A percentile compares a stretch with the other conserved stretches of the same genome.
These are phyloP conservation scores for Maccullochella peelii DNA, from an alignment of 2,113 vertebrate species.

Conservation along the genomic window DNA sequence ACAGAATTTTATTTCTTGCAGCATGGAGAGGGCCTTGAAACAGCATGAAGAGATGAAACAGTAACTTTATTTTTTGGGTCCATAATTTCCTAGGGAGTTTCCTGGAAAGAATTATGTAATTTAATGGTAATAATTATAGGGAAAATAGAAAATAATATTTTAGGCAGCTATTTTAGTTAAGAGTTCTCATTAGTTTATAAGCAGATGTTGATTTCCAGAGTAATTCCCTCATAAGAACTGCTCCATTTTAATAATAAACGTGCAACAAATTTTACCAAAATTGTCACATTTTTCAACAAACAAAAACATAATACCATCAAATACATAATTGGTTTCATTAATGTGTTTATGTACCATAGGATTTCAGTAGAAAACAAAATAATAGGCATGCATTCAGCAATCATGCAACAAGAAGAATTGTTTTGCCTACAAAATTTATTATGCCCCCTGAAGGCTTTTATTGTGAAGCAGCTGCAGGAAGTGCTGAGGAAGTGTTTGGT, in stretches of 20 bases:
- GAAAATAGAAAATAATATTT: neutral
- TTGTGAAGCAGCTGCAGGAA: constrained; percentile 55
- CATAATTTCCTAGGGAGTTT: neutral
- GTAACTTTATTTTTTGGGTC: neutral
- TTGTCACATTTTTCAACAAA: neutral
- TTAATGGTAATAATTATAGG: neutral
- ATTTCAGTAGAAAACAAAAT: constrained; percentile 4
- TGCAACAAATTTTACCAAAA: neutral
- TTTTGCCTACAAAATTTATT: constrained; percentile 2
- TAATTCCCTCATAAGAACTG: neutral
- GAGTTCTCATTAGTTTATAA: neutral
- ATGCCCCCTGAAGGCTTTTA: constrained; percentile 36
- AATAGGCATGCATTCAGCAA: neutral
- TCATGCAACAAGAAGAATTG: constrained; percentile 4
- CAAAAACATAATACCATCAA: neutral
- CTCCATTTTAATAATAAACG: neutral
- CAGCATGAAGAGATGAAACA: neutral
- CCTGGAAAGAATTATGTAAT: neutral
- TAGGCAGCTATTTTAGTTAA: neutral
- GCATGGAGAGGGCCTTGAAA: neutral
- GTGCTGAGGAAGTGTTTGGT: constrained; percentile 27
- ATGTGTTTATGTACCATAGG: neutral
- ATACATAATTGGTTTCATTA: neutral
- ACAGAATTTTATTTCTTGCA: neutral
- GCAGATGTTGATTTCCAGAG: neutral